Evolutionary conservation across 2,888 invertebrate species (phyloP).

Genomic region (Coecobrya sp.): DNA sequence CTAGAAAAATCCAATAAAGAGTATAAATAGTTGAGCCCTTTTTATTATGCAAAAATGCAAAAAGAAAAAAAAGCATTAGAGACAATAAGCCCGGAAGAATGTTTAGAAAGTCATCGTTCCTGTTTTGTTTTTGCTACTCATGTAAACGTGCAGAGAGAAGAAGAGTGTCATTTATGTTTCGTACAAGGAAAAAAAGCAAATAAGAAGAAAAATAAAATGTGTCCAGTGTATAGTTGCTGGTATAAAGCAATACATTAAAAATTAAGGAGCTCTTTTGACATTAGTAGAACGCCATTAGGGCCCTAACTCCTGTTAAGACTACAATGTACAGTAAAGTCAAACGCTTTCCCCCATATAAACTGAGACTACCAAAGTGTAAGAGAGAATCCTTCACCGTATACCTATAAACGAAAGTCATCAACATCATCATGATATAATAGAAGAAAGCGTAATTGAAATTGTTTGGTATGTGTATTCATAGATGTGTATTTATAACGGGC

Average conservation of each 20-base stretch:
- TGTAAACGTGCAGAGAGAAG: constrained; percentile 22
- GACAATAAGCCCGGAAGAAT: background rate
- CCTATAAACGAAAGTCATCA: background rate
- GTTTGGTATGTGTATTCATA: background rate
- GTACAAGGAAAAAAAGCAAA: background rate
- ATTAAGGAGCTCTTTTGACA: constrained; percentile 62
- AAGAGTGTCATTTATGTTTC: constrained; percentile 27
- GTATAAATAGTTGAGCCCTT: background rate
- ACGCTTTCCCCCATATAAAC: background rate
- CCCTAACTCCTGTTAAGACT: background rate
- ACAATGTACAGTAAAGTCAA: background rate
- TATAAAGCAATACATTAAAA: constrained; percentile 45
- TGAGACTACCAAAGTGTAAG: background rate
- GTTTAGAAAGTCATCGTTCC: constrained; percentile 20
- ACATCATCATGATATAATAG: background rate
- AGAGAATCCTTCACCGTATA: background rate
- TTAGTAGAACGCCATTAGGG: constrained; percentile 35
- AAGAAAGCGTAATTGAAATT: constrained; percentile 54
- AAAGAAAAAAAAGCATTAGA: background rate
- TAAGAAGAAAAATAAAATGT: background rate
- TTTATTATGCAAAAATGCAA: constrained; percentile 20
- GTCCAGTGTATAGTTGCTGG: background rate
- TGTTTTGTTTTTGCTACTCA: background rate
- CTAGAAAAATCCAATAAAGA: background rate
- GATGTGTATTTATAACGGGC: background rate